Conservation (phyloP, 2,797 vertebrate genomes). For the Poeciliopsis paucimaculata region DNA sequence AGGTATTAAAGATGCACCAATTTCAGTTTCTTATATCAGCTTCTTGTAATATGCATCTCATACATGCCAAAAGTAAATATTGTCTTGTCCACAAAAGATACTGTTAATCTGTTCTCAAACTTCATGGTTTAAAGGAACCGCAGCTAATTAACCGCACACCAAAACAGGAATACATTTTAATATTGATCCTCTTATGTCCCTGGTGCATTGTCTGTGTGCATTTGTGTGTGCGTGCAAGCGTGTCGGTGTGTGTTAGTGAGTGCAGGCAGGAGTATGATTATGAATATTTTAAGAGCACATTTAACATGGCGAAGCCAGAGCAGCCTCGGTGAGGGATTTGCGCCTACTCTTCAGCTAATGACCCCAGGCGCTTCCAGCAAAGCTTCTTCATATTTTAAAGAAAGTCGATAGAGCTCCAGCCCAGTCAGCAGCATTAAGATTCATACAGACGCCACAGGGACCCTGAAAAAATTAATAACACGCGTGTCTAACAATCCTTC, state of each 20-base stretch:
- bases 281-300: constrained; percentile 89
- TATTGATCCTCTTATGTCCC: constrained; percentile 82
- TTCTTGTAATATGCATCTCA: constrained; percentile 50
- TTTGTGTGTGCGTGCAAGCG: constrained; percentile 38
- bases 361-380: constrained; percentile 87
- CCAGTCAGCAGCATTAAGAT: constrained; percentile 88
- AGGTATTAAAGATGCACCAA: constrained; percentile 27
- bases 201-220: constrained; percentile 69
- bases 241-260: constrained; percentile 45
- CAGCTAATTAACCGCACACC: constrained; percentile 86
- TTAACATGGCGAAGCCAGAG: constrained; percentile 83
- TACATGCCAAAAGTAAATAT: constrained; percentile 68
- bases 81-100: constrained; percentile 72
- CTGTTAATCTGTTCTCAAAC: constrained; percentile 83
- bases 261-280: constrained; percentile 83
- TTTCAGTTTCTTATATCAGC: constrained; percentile 52
- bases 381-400: constrained; percentile 88
- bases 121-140: constrained; percentile 82
- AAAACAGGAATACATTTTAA: constrained; percentile 87
- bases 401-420: constrained; percentile 85
- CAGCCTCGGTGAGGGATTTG: constrained; percentile 82
- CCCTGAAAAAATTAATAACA: constrained; percentile 86
- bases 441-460: constrained; percentile 84
- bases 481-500: constrained; percentile 88
- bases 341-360: constrained; percentile 87